phyloP scores from a whole-genome alignment of 2,113 vertebrate genomes.

The Trematocara variabile region DNA sequence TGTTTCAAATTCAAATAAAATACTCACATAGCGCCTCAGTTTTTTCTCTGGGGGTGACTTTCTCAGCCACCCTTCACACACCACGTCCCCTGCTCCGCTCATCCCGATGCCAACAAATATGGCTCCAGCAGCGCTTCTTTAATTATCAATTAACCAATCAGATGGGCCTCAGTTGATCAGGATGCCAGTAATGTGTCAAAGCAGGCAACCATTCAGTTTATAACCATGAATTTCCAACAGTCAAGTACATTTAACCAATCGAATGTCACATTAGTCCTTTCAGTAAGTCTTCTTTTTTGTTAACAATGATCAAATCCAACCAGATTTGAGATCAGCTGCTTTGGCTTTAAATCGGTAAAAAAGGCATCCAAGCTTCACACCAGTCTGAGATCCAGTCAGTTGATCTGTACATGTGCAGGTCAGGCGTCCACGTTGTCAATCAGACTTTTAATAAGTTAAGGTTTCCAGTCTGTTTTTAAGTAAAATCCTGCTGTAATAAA shows the following conservation, averaged over 20 bases:
- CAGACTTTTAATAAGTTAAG: neutral
- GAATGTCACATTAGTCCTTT: neutral
- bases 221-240: neutral
- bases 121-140: neutral
- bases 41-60: conserved; percentile 94
- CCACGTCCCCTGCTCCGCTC: conserved; percentile 80
- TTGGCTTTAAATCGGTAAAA: neutral
- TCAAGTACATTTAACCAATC: neutral
- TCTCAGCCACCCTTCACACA: conserved; percentile 90
- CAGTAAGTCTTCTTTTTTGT: neutral
- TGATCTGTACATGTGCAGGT: neutral
- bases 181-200: neutral
- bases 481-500: neutral
- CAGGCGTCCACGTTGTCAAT: neutral
- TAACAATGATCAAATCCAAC: neutral
- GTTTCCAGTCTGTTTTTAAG: neutral
- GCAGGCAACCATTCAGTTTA: neutral
- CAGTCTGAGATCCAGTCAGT: neutral
- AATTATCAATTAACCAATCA: neutral
- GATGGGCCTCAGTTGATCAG: neutral
- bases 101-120: neutral
- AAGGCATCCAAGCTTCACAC: neutral
- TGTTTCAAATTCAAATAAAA: neutral
- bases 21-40: conserved; percentile 89
- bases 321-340: neutral